Conservation (phyloP, 2,888 invertebrate genomes). For the Siphlonurus alternatus region DNA sequence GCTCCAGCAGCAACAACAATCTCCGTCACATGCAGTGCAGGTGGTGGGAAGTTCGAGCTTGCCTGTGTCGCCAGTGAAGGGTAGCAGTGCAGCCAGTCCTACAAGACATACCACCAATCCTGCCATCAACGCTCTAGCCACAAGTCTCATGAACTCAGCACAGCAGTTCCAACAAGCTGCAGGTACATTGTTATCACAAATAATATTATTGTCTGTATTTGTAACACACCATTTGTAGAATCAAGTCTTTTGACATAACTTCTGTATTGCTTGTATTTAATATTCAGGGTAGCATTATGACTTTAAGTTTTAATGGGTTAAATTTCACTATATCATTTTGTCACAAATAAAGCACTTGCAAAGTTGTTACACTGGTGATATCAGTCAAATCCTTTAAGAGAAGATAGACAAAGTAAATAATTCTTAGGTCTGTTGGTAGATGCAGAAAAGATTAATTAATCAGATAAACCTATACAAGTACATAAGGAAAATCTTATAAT, state of each 20-base stretch:
- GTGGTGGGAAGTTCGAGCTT: constrained; percentile 2
- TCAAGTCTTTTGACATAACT: not conserved
- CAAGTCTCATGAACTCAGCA: constrained; percentile 64
- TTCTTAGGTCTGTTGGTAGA: no score
- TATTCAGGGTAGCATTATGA: no score
- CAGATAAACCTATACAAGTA: no score
- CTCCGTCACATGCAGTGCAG: constrained; percentile 4
- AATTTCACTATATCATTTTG: no score
- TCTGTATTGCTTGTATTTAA: no score
- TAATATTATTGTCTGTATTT: not conserved
- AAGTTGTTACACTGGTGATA: no score
- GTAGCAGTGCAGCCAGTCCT: constrained; percentile 9
- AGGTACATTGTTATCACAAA: constrained; percentile 21
- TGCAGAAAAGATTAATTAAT: no score
- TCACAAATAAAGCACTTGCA: no score
- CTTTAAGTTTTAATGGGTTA: no score
- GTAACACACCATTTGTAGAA: not conserved
- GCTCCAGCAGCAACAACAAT: constrained; percentile 11
- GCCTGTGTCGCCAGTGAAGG: not conserved
- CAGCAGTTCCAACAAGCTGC: constrained; percentile 55
- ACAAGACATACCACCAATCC: constrained; percentile 24
- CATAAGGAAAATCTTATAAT: no score
- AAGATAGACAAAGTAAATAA: no score
- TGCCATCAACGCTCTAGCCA: constrained; percentile 60
- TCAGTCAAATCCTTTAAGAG: no score